phyloP scores from a whole-genome alignment of 2,888 invertebrate genomes.

The Dermolepida albohirtum region DNA sequence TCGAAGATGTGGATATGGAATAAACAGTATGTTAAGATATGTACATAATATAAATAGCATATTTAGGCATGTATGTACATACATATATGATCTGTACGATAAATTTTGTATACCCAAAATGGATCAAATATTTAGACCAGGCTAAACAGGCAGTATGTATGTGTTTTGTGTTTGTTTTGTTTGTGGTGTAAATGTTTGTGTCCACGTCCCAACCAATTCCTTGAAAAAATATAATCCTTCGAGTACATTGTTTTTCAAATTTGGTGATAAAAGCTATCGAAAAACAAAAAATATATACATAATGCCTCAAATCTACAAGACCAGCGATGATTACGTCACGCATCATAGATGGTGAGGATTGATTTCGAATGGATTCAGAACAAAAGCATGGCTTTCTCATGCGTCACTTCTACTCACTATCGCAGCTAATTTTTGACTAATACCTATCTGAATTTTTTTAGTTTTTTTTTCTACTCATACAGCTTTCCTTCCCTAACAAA shows the following conservation, averaged over 20 bases:
- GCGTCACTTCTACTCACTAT: conserved; percentile 49
- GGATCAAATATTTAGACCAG: conserved; percentile 23
- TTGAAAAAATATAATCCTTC: background rate
- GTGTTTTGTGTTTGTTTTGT: conserved; percentile 10
- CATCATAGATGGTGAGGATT: conserved; percentile 58
- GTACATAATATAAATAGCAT: too few relatives aligned
- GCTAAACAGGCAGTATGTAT: background rate
- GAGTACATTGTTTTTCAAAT: background rate
- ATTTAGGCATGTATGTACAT: too few relatives aligned
- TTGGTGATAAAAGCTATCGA: too few relatives aligned
- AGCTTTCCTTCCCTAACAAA: conserved; percentile 61
- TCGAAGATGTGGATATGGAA: too few relatives aligned
- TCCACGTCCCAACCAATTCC: background rate
- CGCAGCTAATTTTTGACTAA: conserved; percentile 11
- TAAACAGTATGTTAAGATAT: too few relatives aligned
- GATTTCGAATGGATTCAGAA: conserved; percentile 51
- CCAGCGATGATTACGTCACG: conserved; percentile 36
- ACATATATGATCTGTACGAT: too few relatives aligned
- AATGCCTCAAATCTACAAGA: conserved; percentile 39
- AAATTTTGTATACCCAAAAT: conserved; percentile 31
- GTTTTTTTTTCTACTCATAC: conserved; percentile 56
- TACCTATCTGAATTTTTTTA: conserved; percentile 38
- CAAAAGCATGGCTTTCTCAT: conserved; percentile 57
- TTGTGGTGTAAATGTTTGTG: conserved; percentile 35
- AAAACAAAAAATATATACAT: background rate